phyloP scores from a whole-genome alignment of 2,888 invertebrate genomes.

The Glaucopsyche alexis region DNA sequence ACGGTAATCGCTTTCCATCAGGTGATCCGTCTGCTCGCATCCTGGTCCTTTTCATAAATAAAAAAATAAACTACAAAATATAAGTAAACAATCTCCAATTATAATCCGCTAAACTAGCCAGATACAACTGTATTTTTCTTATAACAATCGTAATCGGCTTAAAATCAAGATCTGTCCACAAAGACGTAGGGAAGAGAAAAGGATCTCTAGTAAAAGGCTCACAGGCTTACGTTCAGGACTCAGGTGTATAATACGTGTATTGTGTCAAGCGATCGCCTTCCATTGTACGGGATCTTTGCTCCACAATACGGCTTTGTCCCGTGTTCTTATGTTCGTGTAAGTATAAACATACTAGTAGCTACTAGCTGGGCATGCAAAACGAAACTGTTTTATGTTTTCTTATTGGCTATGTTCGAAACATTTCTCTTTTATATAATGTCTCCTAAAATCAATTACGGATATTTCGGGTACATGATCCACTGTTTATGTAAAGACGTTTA shows the following conservation, averaged over 20 bases:
- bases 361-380: not conserved
- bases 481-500: too few species aligned
- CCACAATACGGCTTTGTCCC: slow-evolving; percentile 39
- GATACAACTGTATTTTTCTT: not conserved
- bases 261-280: slow-evolving; percentile 41
- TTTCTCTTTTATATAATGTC: too few species aligned
- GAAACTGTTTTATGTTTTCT: not conserved
- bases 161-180: slow-evolving; percentile 14
- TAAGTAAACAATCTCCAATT: not conserved
- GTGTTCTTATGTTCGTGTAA: slow-evolving; percentile 34
- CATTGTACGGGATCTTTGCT: slow-evolving; percentile 38
- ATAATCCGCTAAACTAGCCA: not conserved
- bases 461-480: too few species aligned
- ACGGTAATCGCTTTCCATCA: too few species aligned
- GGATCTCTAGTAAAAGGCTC: slow-evolving; percentile 34
- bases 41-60: not conserved
- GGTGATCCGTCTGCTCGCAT: too few species aligned
- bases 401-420: not conserved
- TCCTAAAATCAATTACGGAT: too few species aligned
- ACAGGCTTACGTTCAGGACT: slow-evolving; percentile 23
- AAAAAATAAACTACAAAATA: not conserved
- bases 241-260: slow-evolving; percentile 39
- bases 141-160: not conserved
- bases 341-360: not conserved
- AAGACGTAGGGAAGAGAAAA: slow-evolving; percentile 31